A percentile compares a stretch with the other conserved stretches of the same genome.
phyloP scores from a whole-genome alignment of 2,888 invertebrate species.

The Trichogramma evanescens region DNA sequence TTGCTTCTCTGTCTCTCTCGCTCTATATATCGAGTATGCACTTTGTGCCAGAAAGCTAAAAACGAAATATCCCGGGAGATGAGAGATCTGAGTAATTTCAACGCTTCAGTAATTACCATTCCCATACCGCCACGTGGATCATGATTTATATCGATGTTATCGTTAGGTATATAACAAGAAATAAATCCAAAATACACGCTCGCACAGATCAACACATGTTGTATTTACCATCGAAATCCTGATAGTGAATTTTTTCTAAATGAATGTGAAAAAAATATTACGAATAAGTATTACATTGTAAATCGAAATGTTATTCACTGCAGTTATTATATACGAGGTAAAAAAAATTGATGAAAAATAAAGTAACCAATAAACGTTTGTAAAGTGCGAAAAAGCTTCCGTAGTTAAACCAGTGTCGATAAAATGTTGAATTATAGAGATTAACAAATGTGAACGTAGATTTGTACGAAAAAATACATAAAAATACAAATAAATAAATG shows the following conservation, averaged over 20 bases:
- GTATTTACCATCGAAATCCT: slow-evolving; percentile 17
- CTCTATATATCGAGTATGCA: too few species aligned
- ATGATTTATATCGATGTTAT: too few species aligned
- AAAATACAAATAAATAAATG: neutral
- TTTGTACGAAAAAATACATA: slow-evolving; percentile 13
- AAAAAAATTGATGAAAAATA: neutral
- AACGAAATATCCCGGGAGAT: too few species aligned
- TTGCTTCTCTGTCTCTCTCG: too few species aligned
- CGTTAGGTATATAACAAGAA: too few species aligned
- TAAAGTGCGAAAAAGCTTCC: too few species aligned
- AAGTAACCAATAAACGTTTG: neutral
- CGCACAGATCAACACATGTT: neutral
- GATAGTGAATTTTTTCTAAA: slow-evolving; percentile 12
- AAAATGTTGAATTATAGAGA: neutral
- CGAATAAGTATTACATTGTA: slow-evolving; percentile 10
- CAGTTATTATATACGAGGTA: neutral
- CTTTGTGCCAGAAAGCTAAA: too few species aligned
- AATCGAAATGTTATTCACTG: slow-evolving; percentile 10
- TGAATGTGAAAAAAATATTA: neutral
- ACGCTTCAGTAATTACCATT: too few species aligned
- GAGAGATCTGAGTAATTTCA: too few species aligned
- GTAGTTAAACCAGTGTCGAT: neutral
- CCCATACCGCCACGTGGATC: too few species aligned
- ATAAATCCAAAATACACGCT: too few species aligned
- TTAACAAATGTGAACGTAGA: slow-evolving; percentile 1